These are phyloP conservation scores for Dendrolimus kikuchii DNA, from an alignment of 1,140 invertebrate genomes.

Conservation along the genomic window DNA sequence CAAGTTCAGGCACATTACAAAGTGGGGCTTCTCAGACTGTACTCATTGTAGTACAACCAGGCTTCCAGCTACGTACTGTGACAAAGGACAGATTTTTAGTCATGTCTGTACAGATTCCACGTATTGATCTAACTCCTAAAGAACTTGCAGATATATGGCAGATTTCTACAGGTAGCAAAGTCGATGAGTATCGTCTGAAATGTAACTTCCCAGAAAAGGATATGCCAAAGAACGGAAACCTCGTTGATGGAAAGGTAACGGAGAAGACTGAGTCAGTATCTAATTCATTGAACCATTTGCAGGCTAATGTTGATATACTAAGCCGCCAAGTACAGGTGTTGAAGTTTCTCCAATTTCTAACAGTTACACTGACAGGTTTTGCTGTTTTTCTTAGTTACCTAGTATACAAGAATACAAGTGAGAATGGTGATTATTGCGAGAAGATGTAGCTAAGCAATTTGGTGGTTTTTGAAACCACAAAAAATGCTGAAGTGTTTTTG, in stretches of 20 bases:
- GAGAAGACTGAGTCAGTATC: conserved; percentile 40
- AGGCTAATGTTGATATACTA: conserved; percentile 41
- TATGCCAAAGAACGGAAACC: conserved; percentile 38
- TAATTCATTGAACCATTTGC: conserved; percentile 40
- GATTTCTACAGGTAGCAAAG: conserved; percentile 49
- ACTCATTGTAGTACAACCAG: conserved; percentile 49
- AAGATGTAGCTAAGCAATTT: conserved; percentile 41
- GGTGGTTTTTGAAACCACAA: conserved; percentile 39
- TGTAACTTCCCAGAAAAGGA: conserved; percentile 57
- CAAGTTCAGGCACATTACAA: conserved; percentile 83
- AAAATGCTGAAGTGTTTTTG: conserved; percentile 9
- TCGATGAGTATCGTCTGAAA: conserved; percentile 62
- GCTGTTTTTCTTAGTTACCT: conserved; percentile 40
- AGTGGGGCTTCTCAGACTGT: conserved; percentile 72
- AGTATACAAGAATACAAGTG: conserved; percentile 35
- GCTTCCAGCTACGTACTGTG: conserved; percentile 47
- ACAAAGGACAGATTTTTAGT: conserved; percentile 63
- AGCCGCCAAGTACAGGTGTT: conserved; percentile 38
- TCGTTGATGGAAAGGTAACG: conserved; percentile 24
- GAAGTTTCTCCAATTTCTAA: conserved; percentile 43
- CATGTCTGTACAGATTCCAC: conserved; percentile 58
- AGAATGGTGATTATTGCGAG: conserved; percentile 38
- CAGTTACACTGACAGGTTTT: conserved; percentile 32
- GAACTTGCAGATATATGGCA: conserved; percentile 60
- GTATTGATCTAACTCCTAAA: conserved; percentile 40